phyloP scores from a whole-genome alignment of 2,888 invertebrate genomes.

The Limnephilus lunatus region DNA sequence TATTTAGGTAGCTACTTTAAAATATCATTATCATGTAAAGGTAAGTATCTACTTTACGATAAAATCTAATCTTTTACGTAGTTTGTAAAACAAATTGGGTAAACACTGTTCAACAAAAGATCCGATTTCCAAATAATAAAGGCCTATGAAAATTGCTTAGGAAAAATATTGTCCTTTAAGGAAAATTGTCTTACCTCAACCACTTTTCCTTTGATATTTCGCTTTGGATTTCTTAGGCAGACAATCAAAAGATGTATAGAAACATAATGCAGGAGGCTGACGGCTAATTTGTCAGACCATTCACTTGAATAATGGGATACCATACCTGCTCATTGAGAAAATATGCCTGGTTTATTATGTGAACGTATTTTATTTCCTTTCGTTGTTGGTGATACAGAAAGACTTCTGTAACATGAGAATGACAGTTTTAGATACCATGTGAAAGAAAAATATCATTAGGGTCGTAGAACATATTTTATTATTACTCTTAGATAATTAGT shows the following conservation, averaged over 20 bases:
- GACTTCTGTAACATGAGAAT: not conserved
- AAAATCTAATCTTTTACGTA: not conserved
- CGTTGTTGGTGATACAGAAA: not conserved
- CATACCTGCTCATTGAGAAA: not conserved
- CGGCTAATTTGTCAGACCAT: not conserved
- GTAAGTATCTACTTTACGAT: not conserved
- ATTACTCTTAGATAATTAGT: too few species aligned
- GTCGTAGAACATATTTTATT: too few species aligned
- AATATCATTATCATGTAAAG: not conserved
- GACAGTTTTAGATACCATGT: not conserved
- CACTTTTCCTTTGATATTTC: not conserved
- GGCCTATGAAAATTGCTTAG: not conserved
- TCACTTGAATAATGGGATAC: not conserved
- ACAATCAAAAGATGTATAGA: constrained; percentile 2
- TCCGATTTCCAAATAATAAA: not conserved
- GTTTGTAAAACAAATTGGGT: not conserved
- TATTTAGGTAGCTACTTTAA: not conserved
- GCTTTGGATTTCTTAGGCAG: not conserved
- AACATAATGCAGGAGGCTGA: not conserved
- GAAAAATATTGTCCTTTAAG: not conserved
- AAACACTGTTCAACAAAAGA: not conserved
- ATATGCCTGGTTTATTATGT: not conserved
- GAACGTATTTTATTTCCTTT: not conserved
- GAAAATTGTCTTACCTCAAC: not conserved
- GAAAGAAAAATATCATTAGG: too few species aligned